Evolutionary conservation across 1,140 invertebrate genomes (phyloP), one percentile per base, ranked within the genome.

Genomic region (Araneus ventricosus): DNA sequence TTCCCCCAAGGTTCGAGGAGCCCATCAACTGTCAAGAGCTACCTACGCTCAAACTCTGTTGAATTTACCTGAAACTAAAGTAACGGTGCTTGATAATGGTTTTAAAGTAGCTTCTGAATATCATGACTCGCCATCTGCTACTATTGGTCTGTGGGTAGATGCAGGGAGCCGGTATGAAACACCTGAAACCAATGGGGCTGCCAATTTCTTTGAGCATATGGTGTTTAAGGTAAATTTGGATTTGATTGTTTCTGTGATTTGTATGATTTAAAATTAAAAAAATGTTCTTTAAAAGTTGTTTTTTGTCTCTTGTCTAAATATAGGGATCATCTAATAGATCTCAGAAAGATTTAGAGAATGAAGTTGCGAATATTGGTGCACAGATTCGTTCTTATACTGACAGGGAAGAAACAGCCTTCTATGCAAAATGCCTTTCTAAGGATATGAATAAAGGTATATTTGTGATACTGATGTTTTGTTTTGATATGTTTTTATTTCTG

Each of bases 171-270:
- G 99, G 94, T 99, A 98, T 95, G 99, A 99, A 96, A 98, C 96
- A 90, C 97, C 98, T 85, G 96, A 97, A 94, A 99, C 98, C 95
- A 99, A 99, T 97, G 99, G 99, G 92, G 98, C 99, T 61, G 99
- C 99, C n/a, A 99, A 99, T 96, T 99, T 99, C 95, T 96, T 99
- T 95, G 99, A 99, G 96, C 99, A 99, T 95, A 99, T 99, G 99
- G 98, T 99, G 92, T 99, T 99, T 95, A 99, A 99, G 96, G 97
- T 98, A 96, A 86, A 20, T 52, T 52, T 1, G 17, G 14, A 52
- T 14, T 52, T 41, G 2, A 41, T 41, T 52, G n/a, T 59, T 30
- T 7, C 1, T 67, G 24, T 88, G 2, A 67, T 88, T 30, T 39
- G 20, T 4, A 59, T 8, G 37, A 57, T 86, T 27, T 27, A 7